Evolutionary conservation across 2,797 vertebrate genomes (phyloP).

Genomic region (Macropodus opercularis): DNA sequence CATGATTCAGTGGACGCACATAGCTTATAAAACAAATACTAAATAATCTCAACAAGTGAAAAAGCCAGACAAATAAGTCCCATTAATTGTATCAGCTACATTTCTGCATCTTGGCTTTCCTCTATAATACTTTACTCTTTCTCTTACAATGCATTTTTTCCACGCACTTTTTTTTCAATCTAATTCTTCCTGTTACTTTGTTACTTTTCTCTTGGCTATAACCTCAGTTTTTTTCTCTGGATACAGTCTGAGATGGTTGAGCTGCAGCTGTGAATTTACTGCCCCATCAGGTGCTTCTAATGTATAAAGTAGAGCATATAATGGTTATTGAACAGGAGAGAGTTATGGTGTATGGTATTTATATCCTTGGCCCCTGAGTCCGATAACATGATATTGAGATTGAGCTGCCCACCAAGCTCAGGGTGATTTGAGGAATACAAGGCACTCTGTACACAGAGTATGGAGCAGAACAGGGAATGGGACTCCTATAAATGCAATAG

Average conservation of each 20-base stretch:
- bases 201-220: slow-evolving; percentile 41
- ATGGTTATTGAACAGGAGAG: slow-evolving; percentile 84
- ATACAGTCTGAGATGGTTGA: slow-evolving; percentile 60
- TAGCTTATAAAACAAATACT: slow-evolving; percentile 68
- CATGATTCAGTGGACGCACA: slow-evolving; percentile 55
- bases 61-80: slow-evolving; percentile 46
- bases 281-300: slow-evolving; percentile 82
- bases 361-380: slow-evolving; percentile 79
- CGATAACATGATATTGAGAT: slow-evolving; percentile 82
- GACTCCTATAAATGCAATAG: slow-evolving; percentile 66
- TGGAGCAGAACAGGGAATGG: slow-evolving; percentile 41
- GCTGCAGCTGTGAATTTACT: slow-evolving; percentile 82
- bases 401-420: slow-evolving; percentile 72
- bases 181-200: slow-evolving; percentile 37
- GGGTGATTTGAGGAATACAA: slow-evolving; percentile 70
- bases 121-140: slow-evolving; percentile 12
- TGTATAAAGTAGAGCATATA: slow-evolving; percentile 82
- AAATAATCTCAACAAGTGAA: slow-evolving; percentile 56
- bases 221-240: slow-evolving; percentile 56
- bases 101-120: slow-evolving; percentile 22
- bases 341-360: slow-evolving; percentile 83
- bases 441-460: slow-evolving; percentile 54
- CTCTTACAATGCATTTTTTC: slow-evolving; percentile 6
- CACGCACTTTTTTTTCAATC: no score
- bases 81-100: slow-evolving; percentile 21